These are phyloP conservation scores for Dicerorhinus sumatrensis DNA, from an alignment of 2,113 vertebrate genomes.

Conservation along the genomic window DNA sequence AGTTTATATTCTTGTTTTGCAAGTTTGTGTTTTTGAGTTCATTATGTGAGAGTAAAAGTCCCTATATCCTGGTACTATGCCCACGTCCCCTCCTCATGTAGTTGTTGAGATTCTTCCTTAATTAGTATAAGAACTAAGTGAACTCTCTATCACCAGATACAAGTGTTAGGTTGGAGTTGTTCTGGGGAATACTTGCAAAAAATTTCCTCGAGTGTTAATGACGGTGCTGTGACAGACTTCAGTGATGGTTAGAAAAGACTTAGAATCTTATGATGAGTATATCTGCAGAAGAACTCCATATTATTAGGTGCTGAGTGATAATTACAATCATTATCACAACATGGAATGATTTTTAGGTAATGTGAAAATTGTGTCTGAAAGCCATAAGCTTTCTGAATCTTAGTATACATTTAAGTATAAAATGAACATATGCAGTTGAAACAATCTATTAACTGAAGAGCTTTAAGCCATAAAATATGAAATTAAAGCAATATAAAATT, in stretches of 20 bases:
- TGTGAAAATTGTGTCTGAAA: constrained; percentile 46
- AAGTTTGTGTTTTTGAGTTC: neutral
- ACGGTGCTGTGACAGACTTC: neutral
- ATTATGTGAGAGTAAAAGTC: neutral
- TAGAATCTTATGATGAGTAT: constrained; percentile 18
- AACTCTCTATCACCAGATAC: neutral
- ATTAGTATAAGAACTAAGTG: neutral
- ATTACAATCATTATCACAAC: constrained; percentile 66
- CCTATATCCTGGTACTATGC: neutral
- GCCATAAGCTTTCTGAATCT: constrained; percentile 17
- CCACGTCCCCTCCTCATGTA: accelerated
- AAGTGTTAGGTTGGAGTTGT: neutral
- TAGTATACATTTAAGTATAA: constrained; percentile 12
- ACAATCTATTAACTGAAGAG: constrained; percentile 33
- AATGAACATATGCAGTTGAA: constrained; percentile 25
- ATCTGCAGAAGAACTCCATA: neutral
- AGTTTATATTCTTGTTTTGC: neutral
- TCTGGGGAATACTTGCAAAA: neutral
- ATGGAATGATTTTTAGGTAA: constrained; percentile 51
- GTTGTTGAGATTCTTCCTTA: neutral
- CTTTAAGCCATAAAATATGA: constrained; percentile 49
- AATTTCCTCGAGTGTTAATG: neutral
- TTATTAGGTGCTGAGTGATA: constrained; percentile 23
- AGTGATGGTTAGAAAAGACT: neutral
- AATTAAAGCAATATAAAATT: constrained; percentile 55